Base-by-base conservation (phyloP, 2,888 invertebrate genomes). In the Capitulum mitella region DNA sequence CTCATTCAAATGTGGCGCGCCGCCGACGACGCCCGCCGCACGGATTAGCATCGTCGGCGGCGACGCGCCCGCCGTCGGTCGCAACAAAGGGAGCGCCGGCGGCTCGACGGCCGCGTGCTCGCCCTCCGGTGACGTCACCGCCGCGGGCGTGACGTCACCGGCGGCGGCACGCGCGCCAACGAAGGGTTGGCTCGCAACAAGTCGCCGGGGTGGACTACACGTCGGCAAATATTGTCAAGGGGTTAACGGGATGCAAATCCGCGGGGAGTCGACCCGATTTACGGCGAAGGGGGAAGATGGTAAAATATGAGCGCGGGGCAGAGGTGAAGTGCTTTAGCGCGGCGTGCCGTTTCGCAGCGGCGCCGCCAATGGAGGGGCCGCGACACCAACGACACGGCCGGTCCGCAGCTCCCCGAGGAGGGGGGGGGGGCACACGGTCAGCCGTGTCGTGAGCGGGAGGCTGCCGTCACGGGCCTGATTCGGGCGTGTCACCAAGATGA, bases 211-310 rank as follows among this genome's bases (percentile, higher is more conserved):
- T 19, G 37, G 37, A 22, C 70, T 32, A 37, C 70, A 34, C 37
- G 70, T 34, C 37, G 70, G 70, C 70, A 70, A 70, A 70, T 70
- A 70, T 70, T 70, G 70, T 70, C 70, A 70, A 70, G 70, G 70
- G 70, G 70, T 70, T 70, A 70, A 70, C 37, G 70, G 29, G 70
- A 70, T 70, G 70, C 70, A 70, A 29, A 70, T 70, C 70, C 70
- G 32, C 34, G 29, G 70, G 37, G 70, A 70, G 70, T 5, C 37
- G 3, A 8, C 5, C 37, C 16, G 70, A 70, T 70, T 70, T 70
- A 70, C 37, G 5, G 70, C 6, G 29, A 37, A 37, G 70, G 70
- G 70, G 70, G 29, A 34, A 37, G 70, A 32, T 12, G 37, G 37
- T 70, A 70, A 70, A 70, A 70, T 70, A 70, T 70, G 70, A 32